Evolutionary conservation across 35 echinoderm and acorn worm species (phyloP), one percentile per base, ranked within the genome.

Genomic region (Heliocidaris tuberculata): DNA sequence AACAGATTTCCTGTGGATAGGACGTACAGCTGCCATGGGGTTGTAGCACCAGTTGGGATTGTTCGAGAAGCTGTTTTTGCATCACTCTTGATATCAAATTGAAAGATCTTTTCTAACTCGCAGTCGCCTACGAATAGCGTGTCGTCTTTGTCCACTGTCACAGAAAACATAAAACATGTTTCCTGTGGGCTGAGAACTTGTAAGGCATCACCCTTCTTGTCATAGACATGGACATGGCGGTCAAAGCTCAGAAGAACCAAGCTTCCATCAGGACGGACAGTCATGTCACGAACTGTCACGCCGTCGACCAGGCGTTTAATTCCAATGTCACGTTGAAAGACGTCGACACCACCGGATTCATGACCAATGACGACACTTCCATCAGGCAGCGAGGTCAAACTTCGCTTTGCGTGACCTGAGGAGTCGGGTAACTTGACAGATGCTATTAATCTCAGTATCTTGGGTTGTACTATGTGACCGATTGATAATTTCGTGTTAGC

Each of bases 61-160:
- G 50, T 93, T 59, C 91, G 48, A 30, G 13, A 31, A 27, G 50
- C 50, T 19, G 48, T 93, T 59, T 49, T 32, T 21, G 47, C 91
- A 48, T 93, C 91, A 27, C 91, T 24, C 50, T 93, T 93, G 48
- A 93, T 47, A 93, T 93, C 50, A 59, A 93, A 93, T 48, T 52
- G 31, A 59, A 93, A 93, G 16, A 93, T 93, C 50, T 93, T 93
- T 31, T 93, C 91, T 7, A 93, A 13, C 50, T 93, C 91, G 91
- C 91, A 93, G 12, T 93, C 91, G 29, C 91, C 91, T 49, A 93
- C 91, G 30, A 93, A 93, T 6, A 93, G 91, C 50, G 50, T 93
- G 48, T 59, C 91, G 50, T 59, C 91, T 31, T 59, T 49, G 91
- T 93, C 91, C 29, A 42, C 91, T 12, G 91, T 31, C 31, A 93